phyloP scores from a whole-genome alignment of 2,797 vertebrate species.

The Hemibagrus guttatus region DNA sequence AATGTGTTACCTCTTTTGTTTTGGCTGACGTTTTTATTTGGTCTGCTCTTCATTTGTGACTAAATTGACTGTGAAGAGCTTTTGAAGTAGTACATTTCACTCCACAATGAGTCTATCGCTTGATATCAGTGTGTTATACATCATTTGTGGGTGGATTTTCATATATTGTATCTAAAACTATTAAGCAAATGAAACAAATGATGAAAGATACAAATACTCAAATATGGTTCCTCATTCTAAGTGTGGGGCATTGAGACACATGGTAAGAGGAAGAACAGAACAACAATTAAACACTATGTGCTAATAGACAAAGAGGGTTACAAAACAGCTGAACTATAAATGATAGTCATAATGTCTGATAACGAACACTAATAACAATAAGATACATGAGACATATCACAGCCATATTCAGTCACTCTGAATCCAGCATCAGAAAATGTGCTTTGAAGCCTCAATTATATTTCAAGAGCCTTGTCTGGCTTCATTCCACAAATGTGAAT shows the following conservation, averaged over 20 bases:
- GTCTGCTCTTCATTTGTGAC: slow-evolving; percentile 23
- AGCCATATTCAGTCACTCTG: background rate
- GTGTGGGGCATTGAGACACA: too few species aligned
- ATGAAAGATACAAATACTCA: background rate
- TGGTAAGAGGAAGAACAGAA: background rate
- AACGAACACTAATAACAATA: background rate
- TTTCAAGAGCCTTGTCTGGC: background rate
- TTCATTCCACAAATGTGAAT: background rate
- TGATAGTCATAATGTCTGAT: background rate
- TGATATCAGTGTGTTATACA: background rate
- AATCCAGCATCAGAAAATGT: background rate
- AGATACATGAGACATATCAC: background rate
- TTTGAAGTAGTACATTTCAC: slow-evolving; percentile 12
- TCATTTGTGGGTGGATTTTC: background rate
- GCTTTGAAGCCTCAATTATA: background rate
- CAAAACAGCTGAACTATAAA: background rate
- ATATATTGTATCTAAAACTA: background rate
- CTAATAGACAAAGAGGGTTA: background rate
- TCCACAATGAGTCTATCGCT: background rate
- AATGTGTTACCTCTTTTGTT: slow-evolving; percentile 30
- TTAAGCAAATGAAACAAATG: background rate
- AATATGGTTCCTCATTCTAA: background rate
- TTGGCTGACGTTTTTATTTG: slow-evolving; percentile 22
- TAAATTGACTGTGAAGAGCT: background rate
- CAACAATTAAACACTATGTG: background rate